Percentiles rank a stretch among this genome's conserved stretches.
These are phyloP conservation scores for Cavia porcellus DNA, from an alignment of 2,113 vertebrate species.

Conservation along the genomic window DNA sequence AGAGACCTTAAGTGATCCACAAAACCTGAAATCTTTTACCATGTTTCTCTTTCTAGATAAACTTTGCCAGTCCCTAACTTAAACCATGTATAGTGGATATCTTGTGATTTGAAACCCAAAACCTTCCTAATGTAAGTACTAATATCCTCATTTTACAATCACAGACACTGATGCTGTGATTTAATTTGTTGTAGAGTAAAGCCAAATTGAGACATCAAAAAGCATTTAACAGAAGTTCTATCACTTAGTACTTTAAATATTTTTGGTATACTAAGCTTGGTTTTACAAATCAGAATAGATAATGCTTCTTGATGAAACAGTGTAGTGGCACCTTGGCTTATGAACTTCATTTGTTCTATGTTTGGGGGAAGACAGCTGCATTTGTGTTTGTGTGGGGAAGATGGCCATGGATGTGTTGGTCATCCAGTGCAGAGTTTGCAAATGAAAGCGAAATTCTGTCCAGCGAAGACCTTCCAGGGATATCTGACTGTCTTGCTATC, in stretches of 20 bases:
- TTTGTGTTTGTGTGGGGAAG: background rate
- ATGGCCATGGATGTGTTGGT: background rate
- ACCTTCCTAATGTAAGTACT: background rate
- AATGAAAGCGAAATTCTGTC: background rate
- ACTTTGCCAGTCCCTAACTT: background rate
- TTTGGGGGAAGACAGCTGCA: background rate
- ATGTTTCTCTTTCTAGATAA: background rate
- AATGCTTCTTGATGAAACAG: conserved; percentile 7
- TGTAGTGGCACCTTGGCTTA: background rate
- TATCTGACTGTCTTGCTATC: background rate
- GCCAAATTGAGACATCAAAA: background rate
- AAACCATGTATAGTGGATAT: background rate
- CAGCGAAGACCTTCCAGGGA: background rate
- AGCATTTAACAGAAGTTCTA: background rate
- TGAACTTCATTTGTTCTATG: background rate
- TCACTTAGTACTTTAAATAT: background rate
- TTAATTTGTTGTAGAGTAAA: conserved; percentile 26
- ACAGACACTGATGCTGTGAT: conserved; percentile 12
- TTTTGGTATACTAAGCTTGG: background rate
- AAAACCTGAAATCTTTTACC: conserved; percentile 45
- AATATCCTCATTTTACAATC: background rate
- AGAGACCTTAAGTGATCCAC: background rate
- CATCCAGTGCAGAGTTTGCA: background rate
- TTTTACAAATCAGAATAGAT: conserved; percentile 24
- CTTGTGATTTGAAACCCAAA: background rate